A percentile compares a stretch with the other conserved stretches of the same genome.
phyloP scores from a whole-genome alignment of 2,888 invertebrate genomes.

The Dioctria rufipes region DNA sequence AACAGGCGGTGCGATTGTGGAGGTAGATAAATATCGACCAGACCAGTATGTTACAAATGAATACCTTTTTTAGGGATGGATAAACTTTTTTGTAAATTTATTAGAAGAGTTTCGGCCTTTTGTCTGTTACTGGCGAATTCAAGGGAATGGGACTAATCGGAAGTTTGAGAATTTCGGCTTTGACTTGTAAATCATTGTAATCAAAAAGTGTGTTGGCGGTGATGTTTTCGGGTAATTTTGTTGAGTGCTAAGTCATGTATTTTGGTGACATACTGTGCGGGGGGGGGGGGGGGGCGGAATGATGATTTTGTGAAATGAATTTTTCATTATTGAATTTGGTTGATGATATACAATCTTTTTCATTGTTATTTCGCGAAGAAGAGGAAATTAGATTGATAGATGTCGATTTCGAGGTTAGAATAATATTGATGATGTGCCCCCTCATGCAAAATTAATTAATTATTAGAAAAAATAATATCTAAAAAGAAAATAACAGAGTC shows the following conservation, averaged over 20 bases:
- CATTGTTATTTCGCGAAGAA: no score
- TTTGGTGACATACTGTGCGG: not conserved
- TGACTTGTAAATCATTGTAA: constrained; percentile 46
- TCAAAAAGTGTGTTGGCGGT: constrained; percentile 1
- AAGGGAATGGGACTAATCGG: constrained; percentile 26
- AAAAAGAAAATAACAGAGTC: no score
- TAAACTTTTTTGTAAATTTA: constrained; percentile 42
- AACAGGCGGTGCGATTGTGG: not conserved
- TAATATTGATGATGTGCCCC: no score
- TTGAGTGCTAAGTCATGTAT: not conserved
- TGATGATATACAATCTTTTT: no score
- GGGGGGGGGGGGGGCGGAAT: not conserved
- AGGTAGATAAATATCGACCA: constrained; percentile 39
- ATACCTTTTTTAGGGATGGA: constrained; percentile 43
- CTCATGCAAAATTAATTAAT: no score
- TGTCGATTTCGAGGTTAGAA: no score
- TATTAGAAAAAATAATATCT: no score
- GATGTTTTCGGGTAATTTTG: not conserved
- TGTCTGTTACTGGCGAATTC: not conserved
- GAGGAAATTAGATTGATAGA: no score
- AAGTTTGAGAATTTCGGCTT: constrained; percentile 26
- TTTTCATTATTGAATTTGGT: no score
- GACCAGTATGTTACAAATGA: constrained; percentile 41
- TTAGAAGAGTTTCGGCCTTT: constrained; percentile 14
- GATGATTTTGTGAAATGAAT: not conserved